phyloP scores from a whole-genome alignment of 1,140 invertebrate species.

The Danaus plexippus region DNA sequence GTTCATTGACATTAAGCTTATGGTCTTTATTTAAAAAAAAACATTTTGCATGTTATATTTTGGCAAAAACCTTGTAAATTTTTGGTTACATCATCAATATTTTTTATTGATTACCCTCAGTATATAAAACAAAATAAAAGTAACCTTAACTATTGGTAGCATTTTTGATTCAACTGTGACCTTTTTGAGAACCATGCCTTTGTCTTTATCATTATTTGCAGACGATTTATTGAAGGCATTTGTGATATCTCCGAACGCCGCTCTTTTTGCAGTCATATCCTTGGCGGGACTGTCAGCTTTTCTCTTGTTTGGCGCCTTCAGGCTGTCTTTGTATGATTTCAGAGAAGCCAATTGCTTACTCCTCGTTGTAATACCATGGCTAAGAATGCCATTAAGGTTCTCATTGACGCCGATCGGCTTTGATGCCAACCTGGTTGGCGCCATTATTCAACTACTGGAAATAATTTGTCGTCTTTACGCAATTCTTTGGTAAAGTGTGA shows the following conservation, averaged over 20 bases:
- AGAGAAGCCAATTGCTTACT: constrained; percentile 64
- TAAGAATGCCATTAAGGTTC: constrained; percentile 56
- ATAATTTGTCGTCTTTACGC: constrained; percentile 37
- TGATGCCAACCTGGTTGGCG: constrained; percentile 72
- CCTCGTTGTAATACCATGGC: constrained; percentile 59
- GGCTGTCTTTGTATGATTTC: constrained; percentile 52
- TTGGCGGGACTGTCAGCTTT: constrained; percentile 75
- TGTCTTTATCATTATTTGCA: constrained; percentile 49
- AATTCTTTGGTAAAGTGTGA: constrained; percentile 1
- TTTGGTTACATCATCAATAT: constrained; percentile 10
- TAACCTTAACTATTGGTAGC: constrained; percentile 69
- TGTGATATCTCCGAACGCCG: constrained; percentile 83
- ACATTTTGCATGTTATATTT: neutral
- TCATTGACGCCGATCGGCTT: constrained; percentile 66
- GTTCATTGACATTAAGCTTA: constrained; percentile 35
- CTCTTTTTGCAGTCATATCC: constrained; percentile 75
- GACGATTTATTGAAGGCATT: constrained; percentile 73
- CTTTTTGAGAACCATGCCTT: constrained; percentile 62
- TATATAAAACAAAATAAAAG: constrained; percentile 24
- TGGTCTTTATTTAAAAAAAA: no score
- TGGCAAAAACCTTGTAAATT: constrained; percentile 7
- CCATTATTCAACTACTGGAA: constrained; percentile 67
- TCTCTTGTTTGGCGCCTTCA: constrained; percentile 64
- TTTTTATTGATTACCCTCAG: constrained; percentile 30
- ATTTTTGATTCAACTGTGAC: constrained; percentile 70